phyloP scores from a whole-genome alignment of 2,888 invertebrate genomes.

The Lithophane leautieri region DNA sequence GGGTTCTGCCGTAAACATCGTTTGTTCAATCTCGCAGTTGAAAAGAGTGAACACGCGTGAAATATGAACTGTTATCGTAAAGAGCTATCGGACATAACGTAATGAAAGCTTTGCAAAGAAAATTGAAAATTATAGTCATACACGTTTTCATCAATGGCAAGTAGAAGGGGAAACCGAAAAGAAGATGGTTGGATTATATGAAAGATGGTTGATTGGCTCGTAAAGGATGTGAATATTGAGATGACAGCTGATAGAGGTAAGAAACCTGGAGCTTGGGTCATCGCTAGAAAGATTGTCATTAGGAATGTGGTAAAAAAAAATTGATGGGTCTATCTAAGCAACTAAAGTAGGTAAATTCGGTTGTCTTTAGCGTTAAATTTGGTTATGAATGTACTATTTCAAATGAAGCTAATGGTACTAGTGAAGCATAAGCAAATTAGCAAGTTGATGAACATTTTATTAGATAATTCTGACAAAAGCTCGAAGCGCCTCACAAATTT shows the following conservation, averaged over 20 bases:
- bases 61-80: slow-evolving; percentile 34
- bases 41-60: not conserved
- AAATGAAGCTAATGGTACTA: not conserved
- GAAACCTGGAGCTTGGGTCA: not conserved
- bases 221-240: not conserved
- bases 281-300: not conserved
- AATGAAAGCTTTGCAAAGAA: not conserved
- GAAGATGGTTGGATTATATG: not conserved
- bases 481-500: slow-evolving; percentile 34
- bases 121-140: slow-evolving; percentile 14
- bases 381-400: not conserved
- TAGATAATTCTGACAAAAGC: slow-evolving; percentile 28
- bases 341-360: not conserved
- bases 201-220: not conserved
- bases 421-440: slow-evolving; percentile 26
- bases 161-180: not conserved
- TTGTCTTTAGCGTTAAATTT: too few species aligned
- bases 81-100: slow-evolving; percentile 8
- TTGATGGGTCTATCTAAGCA: not conserved
- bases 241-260: not conserved
- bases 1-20: not conserved
- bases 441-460: slow-evolving; percentile 29
- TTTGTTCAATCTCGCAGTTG: slow-evolving; percentile 29
- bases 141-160: not conserved
- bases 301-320: not conserved